These are phyloP conservation scores for Drosophila pectinifera DNA, from an alignment of 1,140 invertebrate genomes.

Conservation along the genomic window DNA sequence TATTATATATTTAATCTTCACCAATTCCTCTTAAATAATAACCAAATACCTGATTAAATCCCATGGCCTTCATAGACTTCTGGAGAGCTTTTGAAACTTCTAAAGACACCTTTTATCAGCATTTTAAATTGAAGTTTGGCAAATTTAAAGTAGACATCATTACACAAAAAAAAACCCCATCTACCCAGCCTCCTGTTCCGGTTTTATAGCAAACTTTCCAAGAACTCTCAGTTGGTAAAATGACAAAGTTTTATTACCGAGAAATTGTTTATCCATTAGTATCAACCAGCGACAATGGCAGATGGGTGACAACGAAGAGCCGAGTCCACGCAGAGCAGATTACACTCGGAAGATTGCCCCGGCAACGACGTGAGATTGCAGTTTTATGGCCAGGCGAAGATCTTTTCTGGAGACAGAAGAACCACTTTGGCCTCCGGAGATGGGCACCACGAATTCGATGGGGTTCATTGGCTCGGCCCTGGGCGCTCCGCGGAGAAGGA, in stretches of 20 bases:
- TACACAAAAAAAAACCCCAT: not conserved
- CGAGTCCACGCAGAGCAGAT: conserved; percentile 41
- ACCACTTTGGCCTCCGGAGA: not conserved
- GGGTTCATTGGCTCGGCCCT: conserved; percentile 69
- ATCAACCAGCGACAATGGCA: conserved; percentile 11
- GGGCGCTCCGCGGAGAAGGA: conserved; percentile 47
- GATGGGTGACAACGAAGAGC: conserved; percentile 33
- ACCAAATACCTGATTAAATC: not conserved
- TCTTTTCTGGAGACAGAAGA: conserved; percentile 24
- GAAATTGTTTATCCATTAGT: conserved; percentile 69
- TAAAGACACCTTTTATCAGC: too few species aligned
- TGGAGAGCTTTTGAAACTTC: not conserved
- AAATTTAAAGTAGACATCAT: not conserved
- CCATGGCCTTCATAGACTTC: too few species aligned
- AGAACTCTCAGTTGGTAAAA: not conserved
- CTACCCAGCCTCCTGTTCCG: not conserved
- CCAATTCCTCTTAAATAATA: not conserved
- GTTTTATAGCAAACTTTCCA: conserved; percentile 1
- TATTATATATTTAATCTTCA: too few species aligned
- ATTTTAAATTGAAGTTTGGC: too few species aligned
- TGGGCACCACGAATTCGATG: conserved; percentile 46
- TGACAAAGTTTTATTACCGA: conserved; percentile 49
- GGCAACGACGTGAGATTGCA: conserved; percentile 71
- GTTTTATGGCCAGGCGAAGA: conserved; percentile 63
- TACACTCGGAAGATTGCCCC: conserved; percentile 71